Percentiles rank a stretch among this genome's conserved stretches.
Conservation (phyloP, 2,888 invertebrate species). For the Shargacucullia verbasci region DNA sequence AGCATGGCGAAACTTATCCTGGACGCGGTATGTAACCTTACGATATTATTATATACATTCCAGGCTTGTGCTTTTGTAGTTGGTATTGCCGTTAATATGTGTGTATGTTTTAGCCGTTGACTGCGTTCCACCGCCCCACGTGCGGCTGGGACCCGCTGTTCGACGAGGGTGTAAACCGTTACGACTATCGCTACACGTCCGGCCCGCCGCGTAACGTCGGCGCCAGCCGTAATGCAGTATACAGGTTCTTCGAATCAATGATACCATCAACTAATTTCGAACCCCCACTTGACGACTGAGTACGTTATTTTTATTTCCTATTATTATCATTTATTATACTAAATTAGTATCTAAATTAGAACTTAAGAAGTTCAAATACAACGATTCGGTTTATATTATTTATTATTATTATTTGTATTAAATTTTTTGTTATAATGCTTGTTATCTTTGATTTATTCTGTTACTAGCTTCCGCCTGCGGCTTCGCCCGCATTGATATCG, state of each 20-base stretch:
- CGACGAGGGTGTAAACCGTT: conserved; percentile 45
- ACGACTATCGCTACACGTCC: conserved; percentile 30
- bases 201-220: conserved; percentile 1
- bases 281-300: conserved; percentile 47
- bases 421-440: too few relatives aligned
- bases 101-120: conserved; percentile 33
- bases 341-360: too few relatives aligned
- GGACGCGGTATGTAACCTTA: conserved; percentile 64
- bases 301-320: conserved; percentile 23
- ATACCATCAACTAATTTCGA: conserved; percentile 43
- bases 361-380: too few relatives aligned
- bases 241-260: conserved; percentile 54
- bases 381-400: too few relatives aligned
- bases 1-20: conserved; percentile 67
- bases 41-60: too few relatives aligned
- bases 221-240: conserved; percentile 19
- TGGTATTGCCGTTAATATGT: too few relatives aligned
- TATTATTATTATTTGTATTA: too few relatives aligned
- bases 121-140: conserved; percentile 5
- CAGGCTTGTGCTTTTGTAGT: too few relatives aligned
- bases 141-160: conserved; percentile 50
- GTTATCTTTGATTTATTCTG: too few relatives aligned
- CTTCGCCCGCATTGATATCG: too few relatives aligned
- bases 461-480: too few relatives aligned
- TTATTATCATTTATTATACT: conserved; percentile 3